These are phyloP conservation scores for Heliconius ismenius DNA, from an alignment of 2,888 invertebrate genomes.

Conservation along the genomic window DNA sequence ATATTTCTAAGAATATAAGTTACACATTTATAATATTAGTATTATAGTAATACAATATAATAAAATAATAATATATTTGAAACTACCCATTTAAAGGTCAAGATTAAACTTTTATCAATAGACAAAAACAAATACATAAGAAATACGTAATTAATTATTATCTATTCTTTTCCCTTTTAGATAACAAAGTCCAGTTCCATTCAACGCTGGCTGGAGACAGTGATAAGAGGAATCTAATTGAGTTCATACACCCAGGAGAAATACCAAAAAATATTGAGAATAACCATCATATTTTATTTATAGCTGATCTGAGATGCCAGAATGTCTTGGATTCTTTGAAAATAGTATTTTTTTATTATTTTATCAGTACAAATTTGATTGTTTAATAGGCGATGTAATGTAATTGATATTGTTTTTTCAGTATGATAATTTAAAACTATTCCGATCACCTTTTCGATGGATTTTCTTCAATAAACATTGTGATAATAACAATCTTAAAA, in stretches of 20 bases:
- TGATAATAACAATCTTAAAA: conserved; percentile 29
- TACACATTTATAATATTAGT: too few species aligned
- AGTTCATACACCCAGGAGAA: conserved; percentile 51
- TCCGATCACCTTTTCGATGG: conserved; percentile 69
- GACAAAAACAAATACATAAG: neutral
- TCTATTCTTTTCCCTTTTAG: conserved; percentile 51
- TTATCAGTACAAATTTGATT: neutral
- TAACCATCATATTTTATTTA: conserved; percentile 60
- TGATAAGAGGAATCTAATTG: conserved; percentile 52
- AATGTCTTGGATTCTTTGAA: conserved; percentile 53
- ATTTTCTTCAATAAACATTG: conserved; percentile 54
- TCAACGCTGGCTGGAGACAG: conserved; percentile 51
- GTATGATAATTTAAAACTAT: conserved; percentile 54
- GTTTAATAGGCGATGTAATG: neutral
- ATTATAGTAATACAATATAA: too few species aligned
- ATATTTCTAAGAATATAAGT: too few species aligned
- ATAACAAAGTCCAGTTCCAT: conserved; percentile 56
- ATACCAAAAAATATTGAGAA: conserved; percentile 50
- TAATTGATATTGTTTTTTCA: conserved; percentile 40
- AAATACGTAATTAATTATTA: conserved; percentile 25
- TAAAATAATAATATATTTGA: neutral
- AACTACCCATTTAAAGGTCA: neutral
- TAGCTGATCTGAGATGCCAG: conserved; percentile 63
- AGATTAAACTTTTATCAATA: neutral
- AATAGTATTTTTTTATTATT: conserved; percentile 74